Conservation (phyloP, 2,113 vertebrate genomes). For the Zapornia atra region DNA sequence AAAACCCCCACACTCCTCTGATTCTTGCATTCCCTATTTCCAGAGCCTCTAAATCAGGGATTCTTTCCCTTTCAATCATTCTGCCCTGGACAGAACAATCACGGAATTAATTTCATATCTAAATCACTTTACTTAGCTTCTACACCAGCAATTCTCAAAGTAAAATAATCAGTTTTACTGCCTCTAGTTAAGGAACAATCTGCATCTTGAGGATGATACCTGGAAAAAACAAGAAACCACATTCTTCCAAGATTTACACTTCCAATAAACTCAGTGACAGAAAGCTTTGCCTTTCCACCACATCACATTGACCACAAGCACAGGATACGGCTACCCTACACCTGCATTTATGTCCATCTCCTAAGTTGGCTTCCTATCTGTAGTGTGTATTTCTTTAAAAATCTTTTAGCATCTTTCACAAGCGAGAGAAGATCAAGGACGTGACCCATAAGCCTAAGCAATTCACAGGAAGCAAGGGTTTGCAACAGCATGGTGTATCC, state of each 20-base stretch:
- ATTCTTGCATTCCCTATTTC: neutral
- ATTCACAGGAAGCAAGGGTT: neutral
- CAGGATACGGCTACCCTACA: neutral
- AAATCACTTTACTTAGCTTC: constrained; percentile 13
- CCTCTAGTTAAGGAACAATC: neutral
- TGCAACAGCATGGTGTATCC: neutral
- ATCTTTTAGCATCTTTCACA: neutral
- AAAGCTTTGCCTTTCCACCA: neutral
- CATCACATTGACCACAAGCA: neutral
- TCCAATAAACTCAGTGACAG: neutral
- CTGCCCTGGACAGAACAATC: neutral
- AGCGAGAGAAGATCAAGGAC: neutral
- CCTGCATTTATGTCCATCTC: neutral
- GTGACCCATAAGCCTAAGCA: neutral
- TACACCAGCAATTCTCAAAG: neutral
- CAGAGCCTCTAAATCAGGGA: neutral
- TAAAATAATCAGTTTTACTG: neutral
- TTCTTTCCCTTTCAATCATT: neutral
- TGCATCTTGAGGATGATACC: neutral
- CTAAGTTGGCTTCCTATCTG: neutral
- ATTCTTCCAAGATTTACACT: neutral
- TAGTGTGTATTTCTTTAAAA: neutral
- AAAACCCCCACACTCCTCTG: neutral
- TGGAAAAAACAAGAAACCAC: neutral
- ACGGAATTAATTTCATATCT: constrained; percentile 6